Percentiles rank a stretch among this genome's conserved stretches.
phyloP scores from a whole-genome alignment of 2,888 invertebrate species.

The Cryptus armator region DNA sequence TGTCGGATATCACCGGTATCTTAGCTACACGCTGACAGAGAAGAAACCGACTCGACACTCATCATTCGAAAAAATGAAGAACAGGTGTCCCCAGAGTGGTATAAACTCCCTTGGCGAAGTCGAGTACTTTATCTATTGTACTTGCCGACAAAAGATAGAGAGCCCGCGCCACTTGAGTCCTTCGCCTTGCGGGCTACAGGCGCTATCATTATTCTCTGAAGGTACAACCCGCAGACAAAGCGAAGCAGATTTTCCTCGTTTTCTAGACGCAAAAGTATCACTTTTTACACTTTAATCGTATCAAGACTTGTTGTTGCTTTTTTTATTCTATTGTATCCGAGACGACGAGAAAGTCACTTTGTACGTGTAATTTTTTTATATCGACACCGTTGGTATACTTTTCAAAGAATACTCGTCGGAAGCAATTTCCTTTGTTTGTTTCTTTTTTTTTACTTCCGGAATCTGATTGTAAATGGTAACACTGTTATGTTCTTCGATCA shows the following conservation, averaged over 20 bases:
- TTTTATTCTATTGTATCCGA: conserved; percentile 20
- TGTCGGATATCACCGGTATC: conserved; percentile 49
- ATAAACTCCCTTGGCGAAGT: conserved; percentile 45
- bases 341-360: background rate
- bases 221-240: background rate
- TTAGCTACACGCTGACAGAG: conserved; percentile 17
- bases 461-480: background rate
- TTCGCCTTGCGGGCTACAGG: background rate
- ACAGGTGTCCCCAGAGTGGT: conserved; percentile 49
- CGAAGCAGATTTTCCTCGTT: background rate
- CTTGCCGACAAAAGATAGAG: conserved; percentile 29
- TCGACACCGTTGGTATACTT: background rate
- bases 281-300: conserved; percentile 2
- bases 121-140: conserved; percentile 8
- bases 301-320: conserved; percentile 10
- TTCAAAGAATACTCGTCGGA: background rate
- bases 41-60: conserved; percentile 40
- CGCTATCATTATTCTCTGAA: background rate
- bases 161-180: conserved; percentile 7
- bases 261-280: background rate
- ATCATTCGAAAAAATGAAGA: conserved; percentile 61
- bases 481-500: background rate
- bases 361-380: background rate
- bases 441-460: background rate
- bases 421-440: background rate